Evolutionary conservation across 2,113 vertebrate genomes (phyloP), one percentile per base, ranked within the genome.

Genomic region (Cariama cristata): DNA sequence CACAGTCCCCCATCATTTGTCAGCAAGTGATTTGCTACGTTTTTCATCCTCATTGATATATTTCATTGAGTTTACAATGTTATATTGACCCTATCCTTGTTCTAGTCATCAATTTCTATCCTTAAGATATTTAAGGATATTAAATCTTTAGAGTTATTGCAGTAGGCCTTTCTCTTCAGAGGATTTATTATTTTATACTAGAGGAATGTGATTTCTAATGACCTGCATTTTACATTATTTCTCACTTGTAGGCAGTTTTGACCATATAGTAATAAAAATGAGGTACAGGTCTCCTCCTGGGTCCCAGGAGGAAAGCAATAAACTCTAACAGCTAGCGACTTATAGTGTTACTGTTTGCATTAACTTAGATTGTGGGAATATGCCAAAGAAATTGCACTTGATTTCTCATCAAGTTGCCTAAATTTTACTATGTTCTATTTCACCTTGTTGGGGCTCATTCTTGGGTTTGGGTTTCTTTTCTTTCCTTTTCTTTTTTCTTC

Each of bases 61-160:
- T 95, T 94, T 86, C 73, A 80, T 56, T 55, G 63, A 91, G 91
- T 96, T 96, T 94, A 95, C 85, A 90, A 88, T 88, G 72, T 84
- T 97, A 79, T 88, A 90, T 81, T 97, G 95, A 96, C 92, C 90
- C 96, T 85, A 92, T 55, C 60, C 77, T 79, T 81, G 63, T 81
- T 92, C 83, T 77, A 91, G 47, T 80, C 79, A 97, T 96, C 86
- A 86, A 64, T 93, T 91, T 86, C 66, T 63, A 85, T 82, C 75
- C 47, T 84, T 79, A 88, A 69, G 73, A 69, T 85, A 93, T 73
- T 86, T 92, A 89, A 96, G 80, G 76, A 76, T 52, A 85, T 60
- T 92, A 96, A 97, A 96, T 93, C 86, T 55, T 84, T 3, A 59
- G 66, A 93, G 44, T 74, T 77, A 92, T 82, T 76, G 68, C 66